Base-by-base conservation (phyloP, 2,113 vertebrate genomes). In the Pelusios castaneus region DNA sequence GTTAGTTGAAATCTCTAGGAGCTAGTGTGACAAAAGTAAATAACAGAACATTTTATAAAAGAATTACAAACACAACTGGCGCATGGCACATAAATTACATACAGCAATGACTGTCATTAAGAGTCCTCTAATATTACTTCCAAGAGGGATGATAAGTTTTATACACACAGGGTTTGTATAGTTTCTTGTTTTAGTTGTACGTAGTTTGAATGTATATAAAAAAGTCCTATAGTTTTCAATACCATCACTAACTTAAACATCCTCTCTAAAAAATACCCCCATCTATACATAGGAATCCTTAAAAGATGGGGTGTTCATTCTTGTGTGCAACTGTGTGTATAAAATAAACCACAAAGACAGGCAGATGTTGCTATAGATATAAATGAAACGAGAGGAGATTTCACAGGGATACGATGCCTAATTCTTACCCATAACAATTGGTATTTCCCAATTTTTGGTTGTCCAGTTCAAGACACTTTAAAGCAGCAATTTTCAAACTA, bases 271-370 rank as follows among this genome's bases (percentile, higher is more conserved):
- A 24, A 75, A 25, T 3, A 3, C 1, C 75, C 25, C 17, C 0
- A 27, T 5, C 0, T 38, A 34, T 4, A 91, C 3, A 56, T 80
- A 79, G 82, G 52, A 87, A 82, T 45, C 10, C n/a, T 52, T 89
- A 83, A 54, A 77, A 92, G 76, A 43, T 75, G 24, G 24, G 10
- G 9, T 43, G 22, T 24, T 4, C 14, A n/a, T 70, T 34, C n/a
- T 1, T 70, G 7, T 13, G 24, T 1, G 1, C 1, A 3, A 2
- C 1, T 31, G 0, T 38, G 3, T 3, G 2, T 31, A n/a, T 0
- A 1, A 19, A 13, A 11, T 56, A 41, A 90, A 60, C 2, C 31
- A 5, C 10, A 51, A 58, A 76, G 2, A 2, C 82, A 67, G 10
- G 45, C 1, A 2, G 11, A 2, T 5, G 38, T 73, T 11, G 38